These are phyloP conservation scores for Folsomia candida DNA, from an alignment of 2,888 invertebrate species.

Conservation along the genomic window DNA sequence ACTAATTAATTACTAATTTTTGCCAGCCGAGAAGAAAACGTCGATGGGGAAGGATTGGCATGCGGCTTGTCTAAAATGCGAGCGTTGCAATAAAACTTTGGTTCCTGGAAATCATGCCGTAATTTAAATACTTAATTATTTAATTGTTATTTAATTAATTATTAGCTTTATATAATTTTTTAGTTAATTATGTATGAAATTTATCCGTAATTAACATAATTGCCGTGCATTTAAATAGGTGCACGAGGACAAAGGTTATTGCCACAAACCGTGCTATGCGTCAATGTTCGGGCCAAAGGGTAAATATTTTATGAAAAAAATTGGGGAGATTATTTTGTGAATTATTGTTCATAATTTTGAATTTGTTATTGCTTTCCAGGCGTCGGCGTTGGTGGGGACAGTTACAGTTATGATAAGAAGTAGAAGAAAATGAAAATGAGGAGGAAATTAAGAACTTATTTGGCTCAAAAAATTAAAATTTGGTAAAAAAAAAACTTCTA, in stretches of 20 bases:
- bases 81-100: conserved; percentile 68
- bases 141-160: no score
- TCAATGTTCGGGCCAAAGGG: conserved; percentile 66
- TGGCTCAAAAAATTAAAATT: no score
- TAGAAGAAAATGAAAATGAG: no score
- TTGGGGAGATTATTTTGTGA: not conserved
- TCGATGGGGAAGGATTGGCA: conserved; percentile 73
- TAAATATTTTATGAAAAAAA: conserved; percentile 42
- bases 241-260: conserved; percentile 69
- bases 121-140: no score
- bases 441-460: no score
- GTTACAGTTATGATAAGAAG: conserved; percentile 31
- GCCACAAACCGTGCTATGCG: conserved; percentile 67
- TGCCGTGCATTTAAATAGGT: no score
- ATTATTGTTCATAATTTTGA: not conserved
- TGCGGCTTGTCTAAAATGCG: conserved; percentile 65
- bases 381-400: conserved; percentile 33
- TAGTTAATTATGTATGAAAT: no score
- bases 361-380: conserved; percentile 22
- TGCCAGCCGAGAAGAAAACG: conserved; percentile 66
- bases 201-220: no score
- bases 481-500: no score
- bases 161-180: no score
- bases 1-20: no score
- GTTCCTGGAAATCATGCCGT: conserved; percentile 67